Base-by-base conservation (phyloP, 2,113 vertebrate species). In the Microtus ochrogaster region DNA sequence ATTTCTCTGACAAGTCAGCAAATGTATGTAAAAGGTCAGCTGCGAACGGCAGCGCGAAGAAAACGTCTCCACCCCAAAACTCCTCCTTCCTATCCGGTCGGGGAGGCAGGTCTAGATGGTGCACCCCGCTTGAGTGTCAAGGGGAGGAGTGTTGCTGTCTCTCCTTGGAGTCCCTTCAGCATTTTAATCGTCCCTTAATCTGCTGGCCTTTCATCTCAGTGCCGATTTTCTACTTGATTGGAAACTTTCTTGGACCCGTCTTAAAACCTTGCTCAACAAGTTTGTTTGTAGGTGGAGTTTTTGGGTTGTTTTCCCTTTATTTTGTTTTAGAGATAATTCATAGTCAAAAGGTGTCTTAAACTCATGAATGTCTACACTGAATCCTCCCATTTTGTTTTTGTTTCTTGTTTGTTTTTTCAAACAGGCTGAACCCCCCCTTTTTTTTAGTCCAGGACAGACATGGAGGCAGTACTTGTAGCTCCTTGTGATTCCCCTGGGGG, bases 11-110 rank as follows among this genome's bases (percentile, higher is more conserved):
- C 85, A 22, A 6, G 92, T 90, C 94, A 89, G 89, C 78, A 65
- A 91, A 95, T 89, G 68, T 83, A 74, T 89, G 93, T 86, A 72
- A 95, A 96, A 96, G 92, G 94, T 94, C 94, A 94, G 52, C 49
- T 90, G 16, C 2, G 14, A 28, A 9, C 33, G 11, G 70, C 44
- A 26, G 13, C 49, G 36, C 22, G 19, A 33, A 78, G 83, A 17
- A 85, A 41, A 28, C 22, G 63, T 90, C 10, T 65, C 52, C 11
- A 30, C 49, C 63, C 36, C 65, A 63, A 26, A 39, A 9, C 58
- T 22, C 39, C 24, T 63, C 47, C 52, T 49, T 87, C 52, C n/a
- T 7, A 41, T 6, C 14, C 68, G 2, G 41, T 21, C 41, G 30
- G 5, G 24, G 17, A 21, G 33, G 22, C 22, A 61, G 22, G n/a